phyloP scores from a whole-genome alignment of 2,113 vertebrate species.

The Nycticryphes semicollaris region DNA sequence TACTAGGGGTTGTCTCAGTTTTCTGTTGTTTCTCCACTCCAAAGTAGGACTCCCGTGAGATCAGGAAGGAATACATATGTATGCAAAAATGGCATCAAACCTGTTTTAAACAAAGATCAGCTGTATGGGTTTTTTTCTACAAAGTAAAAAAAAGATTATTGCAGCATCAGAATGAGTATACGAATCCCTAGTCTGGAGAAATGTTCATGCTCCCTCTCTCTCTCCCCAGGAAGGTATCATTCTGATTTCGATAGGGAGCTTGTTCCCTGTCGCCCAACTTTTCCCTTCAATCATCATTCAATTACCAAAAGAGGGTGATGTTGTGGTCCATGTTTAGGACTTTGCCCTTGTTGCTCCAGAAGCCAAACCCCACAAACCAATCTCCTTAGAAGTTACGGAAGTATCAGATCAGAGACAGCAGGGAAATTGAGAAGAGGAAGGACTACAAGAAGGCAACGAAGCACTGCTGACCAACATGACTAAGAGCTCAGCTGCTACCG shows the following conservation, averaged over 20 bases:
- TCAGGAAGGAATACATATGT: neutral
- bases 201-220: fast-evolving
- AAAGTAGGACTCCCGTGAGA: neutral
- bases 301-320: neutral
- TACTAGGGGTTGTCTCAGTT: neutral
- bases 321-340: neutral
- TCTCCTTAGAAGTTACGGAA: neutral
- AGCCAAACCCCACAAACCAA: neutral
- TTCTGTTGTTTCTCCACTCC: neutral
- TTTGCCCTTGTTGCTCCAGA: neutral
- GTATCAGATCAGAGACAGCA: neutral
- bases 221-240: neutral
- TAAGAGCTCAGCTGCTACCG: neutral
- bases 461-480: neutral
- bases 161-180: neutral
- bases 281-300: neutral
- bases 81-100: neutral
- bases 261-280: neutral
- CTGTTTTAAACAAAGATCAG: neutral
- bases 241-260: neutral
- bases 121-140: neutral
- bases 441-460: neutral
- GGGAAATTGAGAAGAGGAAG: neutral
- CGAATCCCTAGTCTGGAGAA: neutral
- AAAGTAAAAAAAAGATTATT: neutral